Base-by-base conservation (phyloP, 2,888 invertebrate species). In the Hololepta plana region DNA sequence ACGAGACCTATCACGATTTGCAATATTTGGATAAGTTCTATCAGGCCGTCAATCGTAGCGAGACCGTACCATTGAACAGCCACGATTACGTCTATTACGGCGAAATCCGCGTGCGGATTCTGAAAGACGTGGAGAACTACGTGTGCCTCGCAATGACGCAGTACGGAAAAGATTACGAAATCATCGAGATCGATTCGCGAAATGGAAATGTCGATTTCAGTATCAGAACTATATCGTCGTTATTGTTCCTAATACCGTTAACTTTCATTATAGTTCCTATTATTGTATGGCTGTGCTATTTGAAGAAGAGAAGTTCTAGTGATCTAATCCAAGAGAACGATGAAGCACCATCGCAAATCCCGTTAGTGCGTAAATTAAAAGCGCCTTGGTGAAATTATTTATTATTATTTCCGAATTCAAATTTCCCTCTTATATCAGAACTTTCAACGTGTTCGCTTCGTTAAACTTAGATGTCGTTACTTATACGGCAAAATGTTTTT, bases 11-110 rank as follows among this genome's bases (percentile, higher is more conserved):
- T 0, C 67, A 64, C 48, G 70, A 72, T 27, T 55, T 72, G 29
- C 72, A 72, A 1, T 69, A 72, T 47, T 73, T 65, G 39, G 72
- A 72, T 45, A 68, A 72, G 46, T 73, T 72, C 38, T 51, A 70
- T 6, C 35, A 43, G n/a, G n/a, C n/a, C n/a, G n/a, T n/a, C n/a
- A n/a, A n/a, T n/a, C n/a, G n/a, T n/a, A n/a, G n/a, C n/a, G n/a
- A n/a, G 17, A n/a, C 17, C 17, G 17, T 7, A 17, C 8, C 17
- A 17, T n/a, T n/a, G 17, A 7, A 42, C 10, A 40, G 40, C 29
- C 44, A 44, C 8, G 30, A 33, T 3, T 34, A 38, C 13, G 35
- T 40, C 15, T 50, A 51, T 33, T 35, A 51, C 14, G 50, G 48
- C 28, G 52, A 53, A 40, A 38, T 49, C 20, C 44, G 42, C 28